A percentile compares a stretch with the other conserved stretches of the same genome.
Conservation (phyloP, 1,140 invertebrate species). For the Steinernema khuongi region DNA sequence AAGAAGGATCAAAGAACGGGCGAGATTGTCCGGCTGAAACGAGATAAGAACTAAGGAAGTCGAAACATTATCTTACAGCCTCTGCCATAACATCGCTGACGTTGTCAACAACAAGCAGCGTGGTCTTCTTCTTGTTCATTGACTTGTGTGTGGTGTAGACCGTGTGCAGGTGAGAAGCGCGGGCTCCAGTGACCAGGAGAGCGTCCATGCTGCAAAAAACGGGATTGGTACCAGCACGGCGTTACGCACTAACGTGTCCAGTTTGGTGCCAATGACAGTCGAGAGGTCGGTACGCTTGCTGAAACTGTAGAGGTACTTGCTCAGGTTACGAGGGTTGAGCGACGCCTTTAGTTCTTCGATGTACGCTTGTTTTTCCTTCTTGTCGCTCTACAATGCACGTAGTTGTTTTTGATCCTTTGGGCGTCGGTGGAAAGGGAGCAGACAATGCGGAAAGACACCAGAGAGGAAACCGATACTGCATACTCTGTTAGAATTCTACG, state of each 20-base stretch:
- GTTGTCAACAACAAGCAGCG: conserved; percentile 74
- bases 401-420: background rate
- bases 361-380: conserved; percentile 73
- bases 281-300: conserved; percentile 55
- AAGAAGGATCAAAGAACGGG: conserved; percentile 55
- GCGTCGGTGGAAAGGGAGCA: background rate
- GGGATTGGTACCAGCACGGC: conserved; percentile 44
- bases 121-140: conserved; percentile 74
- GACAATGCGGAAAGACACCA: background rate
- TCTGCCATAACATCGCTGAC: conserved; percentile 75
- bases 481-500: background rate
- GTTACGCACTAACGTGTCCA: conserved; percentile 60
- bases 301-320: conserved; percentile 57
- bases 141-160: conserved; percentile 70
- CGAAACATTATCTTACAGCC: conserved; percentile 64
- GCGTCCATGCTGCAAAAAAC: conserved; percentile 69
- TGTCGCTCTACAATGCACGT: conserved; percentile 64
- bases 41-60: background rate
- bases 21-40: conserved; percentile 57
- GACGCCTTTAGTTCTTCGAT: conserved; percentile 71
- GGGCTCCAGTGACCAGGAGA: conserved; percentile 74
- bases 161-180: conserved; percentile 72
- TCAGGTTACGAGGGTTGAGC: conserved; percentile 76
- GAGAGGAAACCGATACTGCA: background rate
- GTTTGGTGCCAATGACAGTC: conserved; percentile 51